Evolutionary conservation across 2,113 vertebrate species (phyloP).

Genomic region (Eretmochelys imbricata): DNA sequence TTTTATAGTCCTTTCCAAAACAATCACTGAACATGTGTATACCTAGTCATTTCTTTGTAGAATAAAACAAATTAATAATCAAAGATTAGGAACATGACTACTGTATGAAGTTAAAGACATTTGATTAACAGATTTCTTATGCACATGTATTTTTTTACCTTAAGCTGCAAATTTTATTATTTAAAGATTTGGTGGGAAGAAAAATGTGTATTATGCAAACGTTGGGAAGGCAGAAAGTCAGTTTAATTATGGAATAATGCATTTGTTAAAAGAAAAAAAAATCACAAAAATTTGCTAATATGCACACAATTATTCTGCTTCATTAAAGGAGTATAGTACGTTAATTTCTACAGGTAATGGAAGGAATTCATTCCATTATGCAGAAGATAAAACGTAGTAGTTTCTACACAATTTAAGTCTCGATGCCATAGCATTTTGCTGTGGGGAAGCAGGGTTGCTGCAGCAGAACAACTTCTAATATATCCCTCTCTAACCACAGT

Average conservation of each 20-base stretch:
- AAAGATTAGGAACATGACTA: neutral
- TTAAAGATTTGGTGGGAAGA: neutral
- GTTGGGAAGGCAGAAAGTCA: neutral
- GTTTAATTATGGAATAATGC: neutral
- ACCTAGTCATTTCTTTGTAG: neutral
- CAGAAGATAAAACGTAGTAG: neutral
- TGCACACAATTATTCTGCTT: neutral
- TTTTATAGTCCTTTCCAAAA: neutral
- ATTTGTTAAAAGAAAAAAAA: neutral
- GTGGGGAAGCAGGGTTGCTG: neutral
- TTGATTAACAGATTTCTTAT: neutral
- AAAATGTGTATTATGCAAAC: neutral
- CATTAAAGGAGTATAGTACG: neutral
- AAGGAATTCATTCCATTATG: neutral
- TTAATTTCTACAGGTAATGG: neutral
- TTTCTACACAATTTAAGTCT: neutral
- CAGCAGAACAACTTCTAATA: neutral
- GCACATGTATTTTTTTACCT: neutral
- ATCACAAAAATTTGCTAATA: neutral
- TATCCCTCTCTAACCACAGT: neutral
- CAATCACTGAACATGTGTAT: neutral
- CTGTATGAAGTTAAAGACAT: neutral
- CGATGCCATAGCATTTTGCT: constrained; percentile 9
- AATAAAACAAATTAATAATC: neutral
- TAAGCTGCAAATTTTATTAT: neutral